These are phyloP conservation scores for Choristoneura fumiferana DNA, from an alignment of 1,140 invertebrate species.

Conservation along the genomic window DNA sequence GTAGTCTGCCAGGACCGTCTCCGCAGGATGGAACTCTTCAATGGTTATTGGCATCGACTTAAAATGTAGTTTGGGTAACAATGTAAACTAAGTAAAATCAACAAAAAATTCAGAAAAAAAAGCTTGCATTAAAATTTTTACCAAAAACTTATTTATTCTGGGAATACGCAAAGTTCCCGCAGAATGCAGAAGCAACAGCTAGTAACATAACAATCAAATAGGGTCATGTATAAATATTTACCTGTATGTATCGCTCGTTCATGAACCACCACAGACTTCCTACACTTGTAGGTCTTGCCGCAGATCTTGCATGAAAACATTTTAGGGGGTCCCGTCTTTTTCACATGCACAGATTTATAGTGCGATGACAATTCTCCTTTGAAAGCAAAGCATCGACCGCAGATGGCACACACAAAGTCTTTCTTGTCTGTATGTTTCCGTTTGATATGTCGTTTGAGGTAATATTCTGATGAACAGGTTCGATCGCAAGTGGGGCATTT, in stretches of 20 bases:
- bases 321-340: constrained; percentile 47
- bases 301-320: constrained; percentile 64
- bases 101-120: too few relatives aligned
- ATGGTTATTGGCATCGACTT: too few relatives aligned
- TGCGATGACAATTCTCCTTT: constrained; percentile 61
- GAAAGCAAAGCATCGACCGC: constrained; percentile 64
- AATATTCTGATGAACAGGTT: constrained; percentile 56
- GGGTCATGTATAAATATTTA: too few relatives aligned
- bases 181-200: too few relatives aligned
- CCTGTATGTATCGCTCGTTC: constrained; percentile 75
- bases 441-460: constrained; percentile 63
- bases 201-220: too few relatives aligned
- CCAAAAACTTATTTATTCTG: too few relatives aligned
- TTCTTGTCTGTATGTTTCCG: constrained; percentile 54
- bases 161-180: too few relatives aligned
- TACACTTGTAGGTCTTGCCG: constrained; percentile 64
- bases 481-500: constrained; percentile 60
- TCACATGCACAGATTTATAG: constrained; percentile 63
- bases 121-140: too few relatives aligned
- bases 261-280: constrained; percentile 70
- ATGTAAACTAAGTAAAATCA: too few relatives aligned
- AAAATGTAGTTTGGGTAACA: too few relatives aligned
- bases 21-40: too few relatives aligned
- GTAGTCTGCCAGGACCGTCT: too few relatives aligned
- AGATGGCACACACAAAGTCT: constrained; percentile 62